phyloP scores from a whole-genome alignment of 2,888 invertebrate species.

The Phanerotoma sp. region DNA sequence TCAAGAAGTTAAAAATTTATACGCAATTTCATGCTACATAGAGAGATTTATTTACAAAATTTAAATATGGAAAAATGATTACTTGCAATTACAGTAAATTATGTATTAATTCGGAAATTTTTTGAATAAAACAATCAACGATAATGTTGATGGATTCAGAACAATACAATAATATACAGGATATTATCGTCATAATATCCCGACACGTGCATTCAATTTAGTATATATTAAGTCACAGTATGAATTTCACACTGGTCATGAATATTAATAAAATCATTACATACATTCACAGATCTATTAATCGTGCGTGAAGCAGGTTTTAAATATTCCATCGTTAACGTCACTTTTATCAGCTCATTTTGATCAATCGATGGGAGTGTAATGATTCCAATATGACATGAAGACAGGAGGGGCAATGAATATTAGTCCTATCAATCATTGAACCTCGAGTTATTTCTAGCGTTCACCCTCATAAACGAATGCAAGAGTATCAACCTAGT shows the following conservation, averaged over 20 bases:
- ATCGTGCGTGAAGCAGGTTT: conserved; percentile 47
- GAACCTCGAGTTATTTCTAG: conserved; percentile 26
- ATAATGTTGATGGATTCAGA: no score
- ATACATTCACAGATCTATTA: conserved; percentile 54
- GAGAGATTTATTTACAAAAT: no score
- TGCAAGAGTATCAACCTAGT: conserved; percentile 24
- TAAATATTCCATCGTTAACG: conserved; percentile 51
- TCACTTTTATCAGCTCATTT: conserved; percentile 47
- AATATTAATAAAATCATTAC: conserved; percentile 57
- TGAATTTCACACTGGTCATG: conserved; percentile 35
- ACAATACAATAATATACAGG: no score
- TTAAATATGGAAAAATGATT: no score
- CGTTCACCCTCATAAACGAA: conserved; percentile 21
- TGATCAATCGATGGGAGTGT: conserved; percentile 5
- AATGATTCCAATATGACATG: not conserved
- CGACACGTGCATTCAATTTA: not conserved
- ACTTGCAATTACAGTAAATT: no score
- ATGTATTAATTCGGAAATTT: no score
- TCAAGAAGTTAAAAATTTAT: no score
- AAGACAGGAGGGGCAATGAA: conserved; percentile 26
- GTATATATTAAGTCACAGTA: not conserved
- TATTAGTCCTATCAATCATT: conserved; percentile 57
- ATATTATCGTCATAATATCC: not conserved
- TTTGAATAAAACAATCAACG: no score
- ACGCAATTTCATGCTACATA: no score